These are phyloP conservation scores for Spisula solida DNA, from an alignment of 2,888 invertebrate species.

Conservation along the genomic window DNA sequence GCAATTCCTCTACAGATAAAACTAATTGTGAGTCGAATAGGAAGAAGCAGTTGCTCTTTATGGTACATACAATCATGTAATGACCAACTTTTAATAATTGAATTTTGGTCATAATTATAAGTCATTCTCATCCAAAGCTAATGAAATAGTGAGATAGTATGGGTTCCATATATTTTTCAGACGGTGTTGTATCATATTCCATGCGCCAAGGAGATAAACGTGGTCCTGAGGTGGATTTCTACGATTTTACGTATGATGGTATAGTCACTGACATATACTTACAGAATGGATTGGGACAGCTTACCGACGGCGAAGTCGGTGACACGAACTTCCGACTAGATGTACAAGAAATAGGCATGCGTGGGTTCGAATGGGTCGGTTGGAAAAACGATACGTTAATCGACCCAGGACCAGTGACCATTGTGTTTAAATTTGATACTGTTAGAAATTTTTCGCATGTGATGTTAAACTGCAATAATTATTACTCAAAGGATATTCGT, in stretches of 20 bases:
- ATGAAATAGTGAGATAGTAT: no score
- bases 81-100: no score
- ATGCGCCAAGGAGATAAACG: constrained; percentile 96
- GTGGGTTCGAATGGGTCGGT: constrained; percentile 95
- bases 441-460: constrained; percentile 95
- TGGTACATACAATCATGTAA: no score
- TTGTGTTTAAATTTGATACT: constrained; percentile 95
- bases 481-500: constrained; percentile 94
- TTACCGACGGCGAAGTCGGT: constrained; percentile 93
- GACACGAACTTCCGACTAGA: constrained; percentile 92
- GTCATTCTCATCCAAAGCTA: no score
- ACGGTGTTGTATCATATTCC: constrained; percentile 94
- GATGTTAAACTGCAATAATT: constrained; percentile 94
- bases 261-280: constrained; percentile 89
- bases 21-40: no score
- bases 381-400: constrained; percentile 92
- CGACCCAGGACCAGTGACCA: constrained; percentile 90
- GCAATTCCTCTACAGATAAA: no score
- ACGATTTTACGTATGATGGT: constrained; percentile 95
- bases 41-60: no score
- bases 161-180: no score
- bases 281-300: constrained; percentile 94
- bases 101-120: no score
- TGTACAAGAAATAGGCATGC: constrained; percentile 90
- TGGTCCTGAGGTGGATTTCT: constrained; percentile 93